Base-by-base conservation (phyloP, 92 coral and sea anemone genomes). In the Paramuricea clavata region DNA sequence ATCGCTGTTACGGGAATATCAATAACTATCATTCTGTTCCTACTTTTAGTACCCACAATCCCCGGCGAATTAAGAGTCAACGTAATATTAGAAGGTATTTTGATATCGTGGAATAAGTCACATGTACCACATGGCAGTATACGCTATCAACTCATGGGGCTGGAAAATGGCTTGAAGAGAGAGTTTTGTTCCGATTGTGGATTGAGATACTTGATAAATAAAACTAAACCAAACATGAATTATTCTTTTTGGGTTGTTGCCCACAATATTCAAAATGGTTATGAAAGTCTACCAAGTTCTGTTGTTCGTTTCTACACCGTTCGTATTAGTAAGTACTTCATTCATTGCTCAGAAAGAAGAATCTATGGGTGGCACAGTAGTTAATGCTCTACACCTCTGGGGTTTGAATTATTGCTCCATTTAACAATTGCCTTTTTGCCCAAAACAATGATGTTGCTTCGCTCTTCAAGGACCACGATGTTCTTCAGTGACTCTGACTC, bases 241-340 rank as follows among this genome's bases (percentile, higher is more conserved):
- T 88, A 88, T 81, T 61, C 91, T 0, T 61, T 88, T 60, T 88
- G 88, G 91, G 91, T 88, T 62, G 81, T 80, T 12, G 84, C 87
- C 25, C 42, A 74, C 80, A 88, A 88, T 52, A 57, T 73, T 26
- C 47, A 52, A 23, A 67, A 88, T 59, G 80, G 73, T 27, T 79
- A 59, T 27, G 67, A 54, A 76, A 76, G 82, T 54, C 3, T 65
- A 0, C 72, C 72, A 3, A 65, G 72, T 65, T 65, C 72, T 10
- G 72, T 31, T 65, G 68, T 52, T 49, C 68, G 28, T 15, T 76
- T 76, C 49, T 31, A 30, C 30, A 76, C 82, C 2, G 22, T 23
- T 32, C 44, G 27, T 76, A 56, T 11, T 12, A 30, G 82, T 76
- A 54, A 76, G 82, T 76, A 65, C 21, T 28, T 31, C 41, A 65